Percentiles rank a stretch among this genome's conserved stretches.
These are phyloP conservation scores for Malurus cyaneus DNA, from an alignment of 2,113 vertebrate genomes.

Conservation along the genomic window DNA sequence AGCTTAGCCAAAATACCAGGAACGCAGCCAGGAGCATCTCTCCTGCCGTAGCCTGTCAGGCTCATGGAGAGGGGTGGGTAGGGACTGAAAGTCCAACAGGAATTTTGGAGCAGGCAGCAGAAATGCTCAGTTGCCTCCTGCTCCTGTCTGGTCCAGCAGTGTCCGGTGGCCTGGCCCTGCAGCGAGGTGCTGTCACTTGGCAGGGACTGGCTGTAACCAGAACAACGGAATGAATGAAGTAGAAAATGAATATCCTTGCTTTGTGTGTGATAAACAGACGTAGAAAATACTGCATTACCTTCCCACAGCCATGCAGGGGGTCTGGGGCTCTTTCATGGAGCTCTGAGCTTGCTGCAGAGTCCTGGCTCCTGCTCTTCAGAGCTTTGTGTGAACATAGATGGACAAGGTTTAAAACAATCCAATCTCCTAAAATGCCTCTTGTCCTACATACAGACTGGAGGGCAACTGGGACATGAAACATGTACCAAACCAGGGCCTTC, in stretches of 20 bases:
- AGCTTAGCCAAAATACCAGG: not conserved
- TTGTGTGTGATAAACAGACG: not conserved
- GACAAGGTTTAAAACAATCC: not conserved
- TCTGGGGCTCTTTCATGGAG: not conserved
- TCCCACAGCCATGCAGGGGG: not conserved
- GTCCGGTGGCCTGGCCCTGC: not conserved
- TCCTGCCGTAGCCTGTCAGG: not conserved
- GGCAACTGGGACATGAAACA: not conserved
- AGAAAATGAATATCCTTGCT: not conserved
- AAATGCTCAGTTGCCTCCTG: not conserved
- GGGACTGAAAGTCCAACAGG: not conserved
- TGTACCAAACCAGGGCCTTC: not conserved
- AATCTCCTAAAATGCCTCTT: not conserved
- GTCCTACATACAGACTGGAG: not conserved
- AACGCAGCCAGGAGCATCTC: not conserved
- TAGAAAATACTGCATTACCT: not conserved
- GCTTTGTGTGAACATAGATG: not conserved
- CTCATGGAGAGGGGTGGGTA: not conserved
- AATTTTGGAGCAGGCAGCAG: not conserved
- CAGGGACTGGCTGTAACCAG: not conserved
- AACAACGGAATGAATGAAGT: not conserved
- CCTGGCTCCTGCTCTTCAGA: conserved; percentile 8
- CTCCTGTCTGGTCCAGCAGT: not conserved
- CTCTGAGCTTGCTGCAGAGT: not conserved
- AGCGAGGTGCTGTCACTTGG: not conserved